Base-by-base conservation (phyloP, 1,140 invertebrate species). In the Pogonomyrmex californicus region DNA sequence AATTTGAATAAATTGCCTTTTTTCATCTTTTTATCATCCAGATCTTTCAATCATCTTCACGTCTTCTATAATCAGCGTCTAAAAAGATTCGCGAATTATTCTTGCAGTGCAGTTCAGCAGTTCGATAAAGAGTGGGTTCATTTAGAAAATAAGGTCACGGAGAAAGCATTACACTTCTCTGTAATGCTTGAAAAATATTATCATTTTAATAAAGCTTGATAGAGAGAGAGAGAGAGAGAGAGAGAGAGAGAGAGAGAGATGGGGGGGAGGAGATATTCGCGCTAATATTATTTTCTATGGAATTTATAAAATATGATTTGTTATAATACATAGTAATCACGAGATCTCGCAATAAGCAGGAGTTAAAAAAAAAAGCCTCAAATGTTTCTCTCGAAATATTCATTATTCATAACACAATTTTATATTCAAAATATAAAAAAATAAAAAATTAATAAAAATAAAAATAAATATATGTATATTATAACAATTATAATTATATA, bases 81-180 rank as follows among this genome's bases (percentile, higher is more conserved):
- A 38, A 60, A 78, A 77, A 36, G 62, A 30, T 44, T 63, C 17
- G 47, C 44, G 9, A 85, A 77, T 78, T 85, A 85, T 78, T 85
- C 47, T 65, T 65, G 38, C 68, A 70, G 9, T 44, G 51, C 41
- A 4, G 17, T 82, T 71, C 10, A 23, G 17, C 23, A 10, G 23
- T 23, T 77, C 71, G 47, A 78, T 85, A 85, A 77, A 38, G 47
- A 1, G 10, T 44, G 17, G 36, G 33, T 85, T 85, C 23, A 78
- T 65, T 85, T 85, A 60, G 17, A 85, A 23, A 85, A 78, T 47
- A 36, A 4, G 47, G 23, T 54, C 73, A 56, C 36, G 23, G 1
- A 33, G 23, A 62, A 73, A 73, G 41, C 5, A 81, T 70, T 68
- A 44, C 54, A 60, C 33, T 83, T 60, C 7, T 49, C n/a, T n/a